Conservation (phyloP, 2,113 vertebrate genomes). For the Galemys pyrenaicus region DNA sequence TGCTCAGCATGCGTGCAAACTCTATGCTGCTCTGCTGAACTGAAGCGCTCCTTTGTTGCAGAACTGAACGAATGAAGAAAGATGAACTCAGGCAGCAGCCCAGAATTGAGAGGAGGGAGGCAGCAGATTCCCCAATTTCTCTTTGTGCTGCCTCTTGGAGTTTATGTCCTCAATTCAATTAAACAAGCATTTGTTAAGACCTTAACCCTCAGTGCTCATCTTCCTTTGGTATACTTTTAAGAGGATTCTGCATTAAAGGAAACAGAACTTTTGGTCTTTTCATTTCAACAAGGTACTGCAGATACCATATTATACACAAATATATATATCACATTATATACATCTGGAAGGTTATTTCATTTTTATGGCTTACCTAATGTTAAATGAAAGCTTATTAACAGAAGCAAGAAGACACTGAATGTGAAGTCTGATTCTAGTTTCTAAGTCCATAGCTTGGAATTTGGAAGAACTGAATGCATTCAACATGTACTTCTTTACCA, state of each 20-base stretch:
- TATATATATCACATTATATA: neutral
- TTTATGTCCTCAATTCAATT: conserved; percentile 56
- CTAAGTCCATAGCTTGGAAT: neutral
- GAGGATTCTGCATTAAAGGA: conserved; percentile 34
- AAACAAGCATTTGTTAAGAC: conserved; percentile 50
- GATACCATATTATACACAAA: neutral
- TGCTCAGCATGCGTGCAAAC: conserved; percentile 64
- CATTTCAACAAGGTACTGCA: conserved; percentile 12
- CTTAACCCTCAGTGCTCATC: conserved; percentile 18
- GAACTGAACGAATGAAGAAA: conserved; percentile 42
- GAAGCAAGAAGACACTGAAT: neutral
- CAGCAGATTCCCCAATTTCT: neutral
- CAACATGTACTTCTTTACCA: neutral
- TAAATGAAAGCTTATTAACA: neutral
- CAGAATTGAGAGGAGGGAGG: neutral
- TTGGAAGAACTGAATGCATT: neutral
- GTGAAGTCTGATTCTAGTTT: neutral
- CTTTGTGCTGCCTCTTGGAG: neutral
- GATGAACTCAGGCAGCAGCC: neutral
- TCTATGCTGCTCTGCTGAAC: neutral
- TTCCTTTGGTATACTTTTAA: conserved; percentile 41
- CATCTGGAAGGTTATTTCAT: neutral
- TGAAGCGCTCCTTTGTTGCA: conserved; percentile 51
- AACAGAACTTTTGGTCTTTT: neutral
- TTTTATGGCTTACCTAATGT: neutral